These are phyloP conservation scores for Romanogobio albipinnatus DNA, from an alignment of 2,113 vertebrate genomes.

Conservation along the genomic window DNA sequence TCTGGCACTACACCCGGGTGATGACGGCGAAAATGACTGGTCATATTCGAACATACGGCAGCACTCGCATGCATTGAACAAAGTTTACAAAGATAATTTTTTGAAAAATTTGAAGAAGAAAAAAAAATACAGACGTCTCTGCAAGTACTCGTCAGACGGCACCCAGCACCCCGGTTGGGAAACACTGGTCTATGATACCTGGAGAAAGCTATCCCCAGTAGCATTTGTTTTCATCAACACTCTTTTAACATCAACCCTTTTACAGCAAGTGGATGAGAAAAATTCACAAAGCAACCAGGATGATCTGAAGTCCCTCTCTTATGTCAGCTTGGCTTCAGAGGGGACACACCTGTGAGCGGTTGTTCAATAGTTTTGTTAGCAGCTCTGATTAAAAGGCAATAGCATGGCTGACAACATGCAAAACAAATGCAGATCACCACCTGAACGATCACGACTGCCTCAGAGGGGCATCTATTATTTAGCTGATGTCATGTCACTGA, in stretches of 20 bases:
- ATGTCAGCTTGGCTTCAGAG: neutral
- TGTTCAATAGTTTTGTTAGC: constrained; percentile 28
- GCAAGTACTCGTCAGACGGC: too few species aligned
- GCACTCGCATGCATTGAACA: too few species aligned
- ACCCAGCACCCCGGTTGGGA: too few species aligned
- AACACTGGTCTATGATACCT: neutral
- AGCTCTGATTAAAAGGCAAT: constrained; percentile 49
- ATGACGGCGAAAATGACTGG: too few species aligned
- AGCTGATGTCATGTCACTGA: constrained; percentile 7
- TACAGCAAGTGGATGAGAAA: neutral
- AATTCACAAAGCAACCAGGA: constrained; percentile 3
- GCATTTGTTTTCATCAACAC: constrained; percentile 1
- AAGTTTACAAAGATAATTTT: too few species aligned
- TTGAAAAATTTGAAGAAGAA: too few species aligned
- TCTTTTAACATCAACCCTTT: neutral
- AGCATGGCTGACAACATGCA: constrained; percentile 42
- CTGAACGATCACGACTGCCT: constrained; percentile 15
- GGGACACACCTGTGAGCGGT: constrained; percentile 38
- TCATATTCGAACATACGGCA: too few species aligned
- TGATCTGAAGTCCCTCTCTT: neutral
- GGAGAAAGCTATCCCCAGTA: neutral
- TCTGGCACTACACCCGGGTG: too few species aligned
- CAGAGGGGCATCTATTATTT: constrained; percentile 25
- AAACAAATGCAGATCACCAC: constrained; percentile 21
- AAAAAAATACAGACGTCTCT: too few species aligned